These are phyloP conservation scores for Haliclona indistincta DNA, from an alignment of 37 sponge, comb jelly and placozoan species.

Conservation along the genomic window DNA sequence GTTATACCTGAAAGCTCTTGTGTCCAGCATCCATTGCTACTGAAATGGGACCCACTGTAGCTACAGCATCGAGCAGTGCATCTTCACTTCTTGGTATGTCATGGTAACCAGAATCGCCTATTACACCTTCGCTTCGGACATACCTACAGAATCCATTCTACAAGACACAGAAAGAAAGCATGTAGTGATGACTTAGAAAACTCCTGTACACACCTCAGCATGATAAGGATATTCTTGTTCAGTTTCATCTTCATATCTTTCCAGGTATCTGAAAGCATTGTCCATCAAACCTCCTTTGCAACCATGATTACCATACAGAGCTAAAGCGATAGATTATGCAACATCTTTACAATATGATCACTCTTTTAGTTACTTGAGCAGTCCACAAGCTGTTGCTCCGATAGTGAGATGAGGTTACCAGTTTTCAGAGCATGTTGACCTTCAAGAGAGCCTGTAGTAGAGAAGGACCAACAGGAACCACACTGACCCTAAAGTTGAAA, in stretches of 20 bases:
- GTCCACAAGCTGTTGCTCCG: constrained; percentile 96
- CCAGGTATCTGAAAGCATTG: constrained; percentile 84
- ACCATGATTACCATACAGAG: constrained; percentile 83
- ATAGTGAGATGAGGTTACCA: constrained; percentile 62
- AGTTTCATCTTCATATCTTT: constrained; percentile 79
- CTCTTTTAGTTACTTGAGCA: constrained; percentile 62
- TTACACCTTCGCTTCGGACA: neutral
- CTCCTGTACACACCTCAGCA: constrained; percentile 30
- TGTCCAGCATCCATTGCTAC: neutral
- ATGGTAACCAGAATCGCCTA: neutral
- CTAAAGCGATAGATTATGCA: too few species aligned
- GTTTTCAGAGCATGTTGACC: constrained; percentile 58
- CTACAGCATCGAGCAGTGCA: neutral
- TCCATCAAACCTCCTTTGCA: constrained; percentile 98
- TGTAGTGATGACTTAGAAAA: neutral
- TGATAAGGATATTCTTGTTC: constrained; percentile 91
- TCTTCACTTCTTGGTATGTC: neutral
- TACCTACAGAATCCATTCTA: neutral
- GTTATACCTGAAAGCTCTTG: constrained; percentile 3
- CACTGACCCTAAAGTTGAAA: constrained; percentile 64
- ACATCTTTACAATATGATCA: neutral
- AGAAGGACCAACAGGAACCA: constrained; percentile 97
- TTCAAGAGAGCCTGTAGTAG: constrained; percentile 90
- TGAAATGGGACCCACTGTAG: neutral
- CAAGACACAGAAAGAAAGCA: neutral